Evolutionary conservation across 2,888 invertebrate genomes (phyloP).

Genomic region (Unio pictorum): DNA sequence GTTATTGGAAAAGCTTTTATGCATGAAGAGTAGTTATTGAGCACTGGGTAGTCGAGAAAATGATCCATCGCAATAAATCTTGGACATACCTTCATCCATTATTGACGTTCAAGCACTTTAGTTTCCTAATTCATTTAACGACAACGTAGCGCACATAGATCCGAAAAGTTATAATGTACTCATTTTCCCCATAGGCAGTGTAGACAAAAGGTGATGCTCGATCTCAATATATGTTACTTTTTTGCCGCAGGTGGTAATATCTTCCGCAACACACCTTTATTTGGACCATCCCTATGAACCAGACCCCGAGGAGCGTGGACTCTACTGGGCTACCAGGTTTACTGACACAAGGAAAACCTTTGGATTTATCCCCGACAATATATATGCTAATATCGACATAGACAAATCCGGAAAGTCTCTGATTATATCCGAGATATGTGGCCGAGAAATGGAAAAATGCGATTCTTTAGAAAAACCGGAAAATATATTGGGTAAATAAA

Average conservation of each 20-base stretch:
- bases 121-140: too few species aligned
- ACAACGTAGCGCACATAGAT: too few species aligned
- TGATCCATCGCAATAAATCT: too few species aligned
- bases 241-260: slow-evolving; percentile 50
- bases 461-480: slow-evolving; percentile 45
- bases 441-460: slow-evolving; percentile 35
- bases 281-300: slow-evolving; percentile 64
- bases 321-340: slow-evolving; percentile 67
- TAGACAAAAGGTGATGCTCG: too few species aligned
- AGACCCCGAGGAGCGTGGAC: slow-evolving; percentile 63
- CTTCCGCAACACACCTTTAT: slow-evolving; percentile 58
- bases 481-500: slow-evolving; percentile 57
- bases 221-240: not conserved
- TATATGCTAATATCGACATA: slow-evolving; percentile 46
- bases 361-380: slow-evolving; percentile 51
- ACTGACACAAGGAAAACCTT: slow-evolving; percentile 56
- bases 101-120: too few species aligned
- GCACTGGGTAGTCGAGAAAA: too few species aligned
- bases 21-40: too few species aligned
- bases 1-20: too few species aligned
- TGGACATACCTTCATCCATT: too few species aligned
- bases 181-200: too few species aligned
- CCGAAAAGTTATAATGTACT: too few species aligned
- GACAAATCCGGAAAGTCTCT: slow-evolving; percentile 44
- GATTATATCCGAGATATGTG: slow-evolving; percentile 41